Evolutionary conservation across 2,113 vertebrate species (phyloP).

Genomic region (Pantherophis guttatus): DNA sequence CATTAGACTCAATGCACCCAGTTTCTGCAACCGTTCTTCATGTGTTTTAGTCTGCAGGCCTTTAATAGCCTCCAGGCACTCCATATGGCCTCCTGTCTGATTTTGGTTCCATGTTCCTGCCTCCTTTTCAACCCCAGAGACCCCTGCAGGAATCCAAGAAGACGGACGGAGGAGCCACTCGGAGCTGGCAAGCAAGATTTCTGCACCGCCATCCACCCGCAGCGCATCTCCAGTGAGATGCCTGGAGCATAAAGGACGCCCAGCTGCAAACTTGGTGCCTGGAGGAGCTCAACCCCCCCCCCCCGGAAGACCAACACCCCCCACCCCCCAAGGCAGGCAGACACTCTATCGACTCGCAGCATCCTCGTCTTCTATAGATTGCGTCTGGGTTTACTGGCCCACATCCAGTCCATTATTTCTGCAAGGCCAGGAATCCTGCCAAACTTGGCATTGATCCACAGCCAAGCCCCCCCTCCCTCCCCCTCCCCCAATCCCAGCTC

Average conservation of each 20-base stretch:
- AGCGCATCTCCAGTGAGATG: not conserved
- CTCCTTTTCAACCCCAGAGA: not conserved
- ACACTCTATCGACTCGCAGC: not conserved
- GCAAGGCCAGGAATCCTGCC: not conserved
- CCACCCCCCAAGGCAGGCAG: not conserved
- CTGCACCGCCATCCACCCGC: not conserved
- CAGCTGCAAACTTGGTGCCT: not conserved
- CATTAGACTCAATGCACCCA: not conserved
- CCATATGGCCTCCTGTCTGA: not conserved
- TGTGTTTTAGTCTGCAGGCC: not conserved
- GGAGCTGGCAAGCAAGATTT: not conserved
- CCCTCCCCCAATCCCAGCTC: not conserved
- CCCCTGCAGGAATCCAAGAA: not conserved
- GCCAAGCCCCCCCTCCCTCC: not conserved
- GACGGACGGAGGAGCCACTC: not conserved
- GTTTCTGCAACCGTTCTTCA: not conserved
- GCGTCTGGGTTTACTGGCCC: not conserved
- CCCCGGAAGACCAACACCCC: not conserved
- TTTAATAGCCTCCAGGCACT: not conserved
- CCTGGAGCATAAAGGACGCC: not conserved
- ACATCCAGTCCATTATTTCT: not conserved
- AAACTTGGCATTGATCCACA: not conserved
- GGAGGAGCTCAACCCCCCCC: not conserved
- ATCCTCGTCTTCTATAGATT: not conserved
- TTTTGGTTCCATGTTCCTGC: not conserved